phyloP scores from a whole-genome alignment of 2,797 vertebrate species.

The Etheostoma nigrum region DNA sequence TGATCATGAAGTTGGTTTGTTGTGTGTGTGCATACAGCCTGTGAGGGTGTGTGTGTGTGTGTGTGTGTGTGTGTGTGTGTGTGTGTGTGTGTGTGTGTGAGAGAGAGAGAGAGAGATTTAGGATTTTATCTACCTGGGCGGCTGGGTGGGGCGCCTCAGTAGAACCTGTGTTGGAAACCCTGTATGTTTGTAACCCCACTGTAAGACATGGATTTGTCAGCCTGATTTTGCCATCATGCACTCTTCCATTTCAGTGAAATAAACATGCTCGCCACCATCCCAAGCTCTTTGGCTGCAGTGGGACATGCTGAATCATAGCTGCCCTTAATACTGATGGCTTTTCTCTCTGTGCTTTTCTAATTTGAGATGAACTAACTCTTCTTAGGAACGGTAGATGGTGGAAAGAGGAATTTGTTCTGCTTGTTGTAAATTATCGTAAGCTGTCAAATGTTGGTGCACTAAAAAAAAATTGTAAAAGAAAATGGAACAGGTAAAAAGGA shows the following conservation, averaged over 20 bases:
- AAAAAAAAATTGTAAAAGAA: neutral
- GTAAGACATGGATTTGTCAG: neutral
- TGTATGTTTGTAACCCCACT: neutral
- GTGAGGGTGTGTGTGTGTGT: too few species aligned
- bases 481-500: neutral
- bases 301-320: slow-evolving; percentile 30
- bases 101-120: too few species aligned
- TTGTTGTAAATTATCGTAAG: too few species aligned
- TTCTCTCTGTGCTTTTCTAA: neutral
- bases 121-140: too few species aligned
- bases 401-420: neutral
- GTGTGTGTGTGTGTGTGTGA: too few species aligned
- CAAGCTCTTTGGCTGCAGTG: neutral
- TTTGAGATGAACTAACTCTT: neutral
- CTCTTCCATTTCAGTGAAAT: neutral
- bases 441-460: neutral
- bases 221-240: neutral
- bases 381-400: neutral
- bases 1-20: neutral
- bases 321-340: neutral
- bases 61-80: too few species aligned
- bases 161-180: too few species aligned
- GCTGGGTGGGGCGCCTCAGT: too few species aligned
- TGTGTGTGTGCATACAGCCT: too few species aligned
- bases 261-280: neutral